These are phyloP conservation scores for Epinephelus moara DNA, from an alignment of 2,113 vertebrate genomes.

Conservation along the genomic window DNA sequence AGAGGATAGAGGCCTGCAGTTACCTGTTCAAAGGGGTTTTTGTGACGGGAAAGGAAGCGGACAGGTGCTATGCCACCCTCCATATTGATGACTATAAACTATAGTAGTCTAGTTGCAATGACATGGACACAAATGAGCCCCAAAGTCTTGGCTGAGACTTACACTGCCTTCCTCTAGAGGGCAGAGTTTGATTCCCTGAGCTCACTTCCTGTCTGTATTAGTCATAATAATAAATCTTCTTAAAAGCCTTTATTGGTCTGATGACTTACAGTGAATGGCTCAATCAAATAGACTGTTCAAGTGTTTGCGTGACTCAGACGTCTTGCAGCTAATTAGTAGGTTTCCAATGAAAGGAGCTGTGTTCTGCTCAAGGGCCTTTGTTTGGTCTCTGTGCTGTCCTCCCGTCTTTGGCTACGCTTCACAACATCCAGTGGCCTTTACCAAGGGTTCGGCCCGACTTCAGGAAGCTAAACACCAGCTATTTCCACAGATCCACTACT, in stretches of 20 bases:
- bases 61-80: background rate
- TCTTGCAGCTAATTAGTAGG: slow-evolving; percentile 25
- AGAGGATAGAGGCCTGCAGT: background rate
- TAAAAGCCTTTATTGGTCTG: background rate
- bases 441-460: background rate
- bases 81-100: background rate
- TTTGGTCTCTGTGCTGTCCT: background rate
- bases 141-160: background rate
- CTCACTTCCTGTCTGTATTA: background rate
- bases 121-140: slow-evolving; percentile 3
- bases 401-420: slow-evolving; percentile 12
- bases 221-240: background rate
- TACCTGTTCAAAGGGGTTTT: background rate
- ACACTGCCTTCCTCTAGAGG: background rate
- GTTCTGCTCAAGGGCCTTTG: slow-evolving; percentile 2
- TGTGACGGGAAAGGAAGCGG: background rate
- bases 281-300: background rate
- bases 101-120: background rate
- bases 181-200: background rate
- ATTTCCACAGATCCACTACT: background rate
- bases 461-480: background rate
- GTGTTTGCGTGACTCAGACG: background rate
- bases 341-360: slow-evolving; percentile 17
- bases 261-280: background rate
- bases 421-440: slow-evolving; percentile 40